Evolutionary conservation across 2,888 invertebrate species (phyloP).

Genomic region (Cheilosia vernalis): DNA sequence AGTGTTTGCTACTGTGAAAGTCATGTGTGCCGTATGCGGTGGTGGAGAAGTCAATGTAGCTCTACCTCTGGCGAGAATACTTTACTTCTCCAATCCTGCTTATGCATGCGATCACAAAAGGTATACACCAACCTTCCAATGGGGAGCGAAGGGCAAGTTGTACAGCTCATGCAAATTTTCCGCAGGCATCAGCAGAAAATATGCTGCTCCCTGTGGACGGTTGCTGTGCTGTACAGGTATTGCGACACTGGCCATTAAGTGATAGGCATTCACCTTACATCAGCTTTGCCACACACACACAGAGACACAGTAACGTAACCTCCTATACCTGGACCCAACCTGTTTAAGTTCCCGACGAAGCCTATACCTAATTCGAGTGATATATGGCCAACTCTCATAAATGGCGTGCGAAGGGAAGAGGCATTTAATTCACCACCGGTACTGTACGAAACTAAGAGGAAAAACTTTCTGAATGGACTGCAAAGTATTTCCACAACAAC

Average conservation of each 20-base stretch:
- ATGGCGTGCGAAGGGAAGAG: not conserved
- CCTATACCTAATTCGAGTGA: slow-evolving; percentile 75
- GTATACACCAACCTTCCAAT: slow-evolving; percentile 29
- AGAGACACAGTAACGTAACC: slow-evolving; percentile 3
- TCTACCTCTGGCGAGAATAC: slow-evolving; percentile 21
- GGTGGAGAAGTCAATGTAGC: slow-evolving; percentile 33
- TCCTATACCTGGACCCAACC: slow-evolving; percentile 41
- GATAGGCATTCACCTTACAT: slow-evolving; percentile 55
- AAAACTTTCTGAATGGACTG: slow-evolving; percentile 53
- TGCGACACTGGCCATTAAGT: slow-evolving; percentile 64
- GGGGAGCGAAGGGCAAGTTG: not conserved
- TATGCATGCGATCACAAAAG: slow-evolving; percentile 59
- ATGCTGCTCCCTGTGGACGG: slow-evolving; percentile 1
- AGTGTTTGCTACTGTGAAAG: slow-evolving; percentile 42
- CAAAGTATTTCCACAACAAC: slow-evolving; percentile 61
- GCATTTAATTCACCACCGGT: slow-evolving; percentile 55
- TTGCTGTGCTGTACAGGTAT: slow-evolving; percentile 14
- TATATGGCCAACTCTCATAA: slow-evolving; percentile 54
- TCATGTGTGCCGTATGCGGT: slow-evolving; percentile 21
- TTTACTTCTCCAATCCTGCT: slow-evolving; percentile 17
- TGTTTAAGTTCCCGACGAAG: slow-evolving; percentile 70
- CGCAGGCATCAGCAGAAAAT: slow-evolving; percentile 63
- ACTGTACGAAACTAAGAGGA: slow-evolving; percentile 10
- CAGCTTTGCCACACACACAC: slow-evolving; percentile 11
- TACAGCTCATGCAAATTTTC: slow-evolving; percentile 64